Evolutionary conservation across 1,140 invertebrate species (phyloP).

Genomic region (Harlomillsia oculata): DNA sequence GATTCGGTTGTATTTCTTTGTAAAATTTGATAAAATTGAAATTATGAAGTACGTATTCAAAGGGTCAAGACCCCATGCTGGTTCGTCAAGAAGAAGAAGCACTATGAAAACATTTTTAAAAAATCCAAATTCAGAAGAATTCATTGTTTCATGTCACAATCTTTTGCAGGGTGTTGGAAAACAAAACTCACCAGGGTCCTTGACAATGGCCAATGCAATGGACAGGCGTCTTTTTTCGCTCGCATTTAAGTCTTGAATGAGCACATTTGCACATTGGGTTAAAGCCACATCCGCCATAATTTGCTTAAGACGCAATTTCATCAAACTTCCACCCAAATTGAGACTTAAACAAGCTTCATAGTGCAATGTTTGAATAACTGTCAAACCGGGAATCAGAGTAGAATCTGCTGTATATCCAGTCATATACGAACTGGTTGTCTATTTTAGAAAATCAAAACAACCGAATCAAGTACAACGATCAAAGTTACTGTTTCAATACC

Average conservation of each 20-base stretch:
- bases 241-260: constrained; percentile 11
- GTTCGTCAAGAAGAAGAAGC: constrained; percentile 75
- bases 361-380: constrained; percentile 70
- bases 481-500: not conserved
- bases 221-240: constrained; percentile 75
- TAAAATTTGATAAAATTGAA: constrained; percentile 82
- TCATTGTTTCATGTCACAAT: not conserved
- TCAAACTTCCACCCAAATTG: constrained; percentile 40
- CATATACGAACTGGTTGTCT: constrained; percentile 12
- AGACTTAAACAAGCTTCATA: constrained; percentile 58
- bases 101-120: constrained; percentile 45
- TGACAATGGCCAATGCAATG: constrained; percentile 75
- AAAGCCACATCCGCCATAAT: constrained; percentile 80
- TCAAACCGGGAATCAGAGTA: constrained; percentile 70
- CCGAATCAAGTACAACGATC: not conserved
- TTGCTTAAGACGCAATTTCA: constrained; percentile 59
- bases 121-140: not conserved
- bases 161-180: not conserved
- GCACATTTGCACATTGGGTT: constrained; percentile 37
- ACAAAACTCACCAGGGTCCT: constrained; percentile 60
- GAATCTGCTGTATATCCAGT: no score
- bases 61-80: constrained; percentile 80
- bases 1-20: constrained; percentile 78
- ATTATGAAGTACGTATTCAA: constrained; percentile 83
- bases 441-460: constrained; percentile 20